Conservation (phyloP, 2,113 vertebrate genomes). For the Pseudolaguvia tuberculata region DNA sequence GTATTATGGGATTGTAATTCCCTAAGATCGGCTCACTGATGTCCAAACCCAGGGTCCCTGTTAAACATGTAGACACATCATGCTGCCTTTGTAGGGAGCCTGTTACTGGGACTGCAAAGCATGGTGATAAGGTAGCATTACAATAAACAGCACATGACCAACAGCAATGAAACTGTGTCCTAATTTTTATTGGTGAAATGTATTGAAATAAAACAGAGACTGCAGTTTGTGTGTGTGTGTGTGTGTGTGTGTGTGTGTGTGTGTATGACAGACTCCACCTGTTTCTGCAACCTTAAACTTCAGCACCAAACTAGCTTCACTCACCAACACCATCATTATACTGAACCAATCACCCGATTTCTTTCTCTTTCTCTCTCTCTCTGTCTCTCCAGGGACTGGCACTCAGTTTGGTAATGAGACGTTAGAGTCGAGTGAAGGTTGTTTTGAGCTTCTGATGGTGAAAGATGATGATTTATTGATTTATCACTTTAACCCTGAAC, state of each 20-base stretch:
- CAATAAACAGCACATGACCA: background rate
- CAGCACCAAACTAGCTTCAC: conserved; percentile 12
- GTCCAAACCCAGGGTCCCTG: background rate
- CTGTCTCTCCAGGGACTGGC: background rate
- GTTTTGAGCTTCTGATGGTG: conserved; percentile 44
- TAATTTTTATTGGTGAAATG: conserved; percentile 10
- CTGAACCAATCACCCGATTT: background rate
- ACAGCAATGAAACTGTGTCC: background rate
- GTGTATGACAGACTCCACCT: conserved; percentile 1
- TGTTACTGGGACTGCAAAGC: background rate
- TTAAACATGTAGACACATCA: background rate
- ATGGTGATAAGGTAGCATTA: too few species aligned
- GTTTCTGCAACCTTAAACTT: conserved; percentile 31
- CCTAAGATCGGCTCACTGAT: background rate
- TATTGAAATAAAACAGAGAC: conserved; percentile 5
- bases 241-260: background rate
- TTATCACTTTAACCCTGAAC: conserved; percentile 5
- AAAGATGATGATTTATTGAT: conserved; percentile 29
- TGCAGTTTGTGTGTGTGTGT: background rate
- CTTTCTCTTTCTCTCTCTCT: background rate
- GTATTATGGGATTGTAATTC: conserved; percentile 11
- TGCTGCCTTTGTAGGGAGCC: conserved; percentile 5
- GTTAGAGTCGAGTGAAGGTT: conserved; percentile 20
- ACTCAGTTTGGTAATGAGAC: conserved; percentile 19
- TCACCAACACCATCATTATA: background rate